These are phyloP conservation scores for Drusus annulatus DNA, from an alignment of 1,140 invertebrate genomes.

Conservation along the genomic window DNA sequence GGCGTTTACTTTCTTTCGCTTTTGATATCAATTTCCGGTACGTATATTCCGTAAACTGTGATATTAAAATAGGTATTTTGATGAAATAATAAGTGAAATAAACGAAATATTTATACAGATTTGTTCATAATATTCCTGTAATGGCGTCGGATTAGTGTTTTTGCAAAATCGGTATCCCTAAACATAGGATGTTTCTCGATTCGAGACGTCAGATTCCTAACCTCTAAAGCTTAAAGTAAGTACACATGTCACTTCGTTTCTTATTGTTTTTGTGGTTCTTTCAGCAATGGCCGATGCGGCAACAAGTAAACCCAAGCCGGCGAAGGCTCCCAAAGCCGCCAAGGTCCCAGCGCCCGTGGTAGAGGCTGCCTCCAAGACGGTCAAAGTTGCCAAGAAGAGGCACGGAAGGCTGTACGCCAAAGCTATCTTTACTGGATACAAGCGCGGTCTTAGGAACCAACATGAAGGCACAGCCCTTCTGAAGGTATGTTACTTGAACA, in stretches of 20 bases:
- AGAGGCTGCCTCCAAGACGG: constrained; percentile 68
- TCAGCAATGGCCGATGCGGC: constrained; percentile 77
- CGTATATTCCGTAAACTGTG: constrained; percentile 34
- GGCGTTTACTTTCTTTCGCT: constrained; percentile 33
- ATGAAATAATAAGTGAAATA: constrained; percentile 4
- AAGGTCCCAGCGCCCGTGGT: constrained; percentile 69
- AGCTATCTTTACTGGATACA: constrained; percentile 98
- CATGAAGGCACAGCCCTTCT: constrained; percentile 97
- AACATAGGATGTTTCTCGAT: constrained; percentile 43
- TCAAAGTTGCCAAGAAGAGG: constrained; percentile 75
- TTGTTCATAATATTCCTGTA: not conserved
- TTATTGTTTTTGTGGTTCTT: constrained; percentile 63
- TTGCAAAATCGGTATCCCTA: not conserved
- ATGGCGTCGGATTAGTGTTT: constrained; percentile 2
- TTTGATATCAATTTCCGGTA: constrained; percentile 48
- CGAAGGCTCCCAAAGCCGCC: constrained; percentile 73
- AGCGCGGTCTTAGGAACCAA: constrained; percentile 96
- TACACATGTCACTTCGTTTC: constrained; percentile 50
- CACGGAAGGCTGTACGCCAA: constrained; percentile 94
- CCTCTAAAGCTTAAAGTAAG: constrained; percentile 29
- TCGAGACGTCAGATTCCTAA: constrained; percentile 49
- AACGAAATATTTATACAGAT: not conserved
- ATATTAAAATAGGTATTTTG: constrained; percentile 41
- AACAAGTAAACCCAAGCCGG: constrained; percentile 72
- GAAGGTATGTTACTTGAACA: constrained; percentile 74